Evolutionary conservation across 2,113 vertebrate species (phyloP).

Genomic region (Todiramphus chloris): DNA sequence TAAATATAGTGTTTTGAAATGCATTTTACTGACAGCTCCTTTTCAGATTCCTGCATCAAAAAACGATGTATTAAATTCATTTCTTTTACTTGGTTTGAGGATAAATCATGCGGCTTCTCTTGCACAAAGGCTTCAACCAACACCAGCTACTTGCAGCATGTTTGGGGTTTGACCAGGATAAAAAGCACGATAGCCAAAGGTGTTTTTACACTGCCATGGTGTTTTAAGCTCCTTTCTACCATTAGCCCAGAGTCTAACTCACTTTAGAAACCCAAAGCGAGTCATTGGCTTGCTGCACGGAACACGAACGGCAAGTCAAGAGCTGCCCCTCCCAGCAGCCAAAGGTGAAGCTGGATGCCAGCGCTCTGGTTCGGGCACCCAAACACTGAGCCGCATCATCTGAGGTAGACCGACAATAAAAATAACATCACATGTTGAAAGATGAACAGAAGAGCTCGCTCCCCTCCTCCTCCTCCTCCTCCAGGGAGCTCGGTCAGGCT

Average conservation of each 20-base stretch:
- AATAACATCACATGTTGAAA: not conserved
- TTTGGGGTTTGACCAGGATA: slow-evolving; percentile 8
- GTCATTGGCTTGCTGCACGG: not conserved
- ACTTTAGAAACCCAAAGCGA: not conserved
- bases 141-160: not conserved
- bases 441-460: not conserved
- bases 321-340: not conserved
- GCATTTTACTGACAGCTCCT: not conserved
- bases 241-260: not conserved
- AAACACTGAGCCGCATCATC: not conserved
- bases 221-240: not conserved
- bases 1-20: not conserved
- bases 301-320: not conserved
- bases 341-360: not conserved
- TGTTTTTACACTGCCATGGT: not conserved
- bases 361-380: slow-evolving; percentile 7
- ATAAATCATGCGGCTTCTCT: not conserved
- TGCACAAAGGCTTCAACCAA: not conserved
- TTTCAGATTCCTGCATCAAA: not conserved
- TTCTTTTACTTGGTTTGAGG: not conserved
- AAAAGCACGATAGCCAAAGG: not conserved
- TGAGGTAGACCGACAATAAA: slow-evolving; percentile 76
- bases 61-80: not conserved
- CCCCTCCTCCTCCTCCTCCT: not conserved
- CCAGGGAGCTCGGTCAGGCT: slow-evolving; percentile 5